Evolutionary conservation across 2,797 vertebrate genomes (phyloP), one percentile per base, ranked within the genome.

Genomic region (Psittacula echo): DNA sequence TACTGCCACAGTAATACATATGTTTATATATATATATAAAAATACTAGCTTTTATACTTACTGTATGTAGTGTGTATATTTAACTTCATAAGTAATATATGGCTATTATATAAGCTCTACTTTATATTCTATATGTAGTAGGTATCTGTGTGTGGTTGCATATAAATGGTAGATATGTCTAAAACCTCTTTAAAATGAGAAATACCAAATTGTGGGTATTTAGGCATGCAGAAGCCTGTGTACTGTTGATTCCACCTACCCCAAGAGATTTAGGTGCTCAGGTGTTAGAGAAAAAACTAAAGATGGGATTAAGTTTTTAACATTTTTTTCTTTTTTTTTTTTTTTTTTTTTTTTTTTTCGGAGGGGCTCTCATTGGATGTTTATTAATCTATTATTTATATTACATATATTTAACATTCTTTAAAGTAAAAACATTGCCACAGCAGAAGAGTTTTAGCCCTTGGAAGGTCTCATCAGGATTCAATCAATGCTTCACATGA

Each of bases 311-410:
- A 9, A 58, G 13, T 22, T 56, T n/a, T 9, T 13, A 37, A 39
- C 37, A 39, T 39, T 39, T 39, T 8, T 39, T 29, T 11, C 4
- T 7, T 13, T 10, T 34, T 3, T 7, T 13, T 10, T 34, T 37
- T 37, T 37, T 37, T 37, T 37, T 9, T 37, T 37, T 7, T 39
- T 29, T 11, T 5, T 7, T 13, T 10, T 34, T 34, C 3, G 22
- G 32, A 17, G 30, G 50, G 4, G 6, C 18, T 60, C 13, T 66
- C 0, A 6, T 45, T 2, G 1, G 26, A 2, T 39, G 7, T 47
- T 68, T 50, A 17, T 54, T 66, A 30, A 70, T 93, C 6, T 78
- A 23, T 15, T 70, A 13, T 37, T 0, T 39, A 2, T 26, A 29
- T 51, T 48, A 41, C 27, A 17, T n/a, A 10, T 8, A 26, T 27